Evolutionary conservation across 2,113 vertebrate genomes (phyloP), one percentile per base, ranked within the genome.

Genomic region (Barnardius zonarius): DNA sequence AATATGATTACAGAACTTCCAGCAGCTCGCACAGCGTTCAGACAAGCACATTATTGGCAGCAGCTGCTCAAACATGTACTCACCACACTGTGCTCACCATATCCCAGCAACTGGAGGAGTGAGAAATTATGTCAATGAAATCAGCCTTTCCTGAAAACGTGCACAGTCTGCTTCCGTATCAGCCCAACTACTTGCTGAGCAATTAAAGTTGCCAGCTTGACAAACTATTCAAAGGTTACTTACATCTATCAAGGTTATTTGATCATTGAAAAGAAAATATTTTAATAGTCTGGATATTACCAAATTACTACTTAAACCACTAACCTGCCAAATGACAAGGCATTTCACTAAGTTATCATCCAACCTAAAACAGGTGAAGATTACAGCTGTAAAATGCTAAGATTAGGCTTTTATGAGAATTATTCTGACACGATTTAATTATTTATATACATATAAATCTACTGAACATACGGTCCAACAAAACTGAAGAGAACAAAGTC

Each of bases 11-110:
- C 54, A 86, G 82, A 92, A 86, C 63, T 86, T 92, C 92, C 94
- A 94, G 82, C 90, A 93, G 94, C 83, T 90, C 44, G 23, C 85
- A 48, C 49, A 90, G 93, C 55, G 0, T 83, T 86, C 85, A 93
- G 63, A 85, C 43, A 67, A 89, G 59, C n/a, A 77, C 43, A n/a
- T 90, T 83, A 95, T 48, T 90, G 85, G 92, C 79, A 92, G 79
- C 93, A 96, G 88, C 79, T 96, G 90, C 93, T 95, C 91, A 94
- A 91, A 95, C 79, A 89, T 87, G 51, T 30, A 33, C 54, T 87
- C 75, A 66, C 87, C 82, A 83, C 79, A 13, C 77, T 43, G 55
- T 33, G 77, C 62, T 91, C 94, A 78, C 80, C 83, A 76, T 19
- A 84, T 33, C 66, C 81, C 70, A 73, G 84, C 77, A 87, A 68